Evolutionary conservation across 1,140 invertebrate species (phyloP), one percentile per base, ranked within the genome.

Genomic region (Nasonia giraulti): DNA sequence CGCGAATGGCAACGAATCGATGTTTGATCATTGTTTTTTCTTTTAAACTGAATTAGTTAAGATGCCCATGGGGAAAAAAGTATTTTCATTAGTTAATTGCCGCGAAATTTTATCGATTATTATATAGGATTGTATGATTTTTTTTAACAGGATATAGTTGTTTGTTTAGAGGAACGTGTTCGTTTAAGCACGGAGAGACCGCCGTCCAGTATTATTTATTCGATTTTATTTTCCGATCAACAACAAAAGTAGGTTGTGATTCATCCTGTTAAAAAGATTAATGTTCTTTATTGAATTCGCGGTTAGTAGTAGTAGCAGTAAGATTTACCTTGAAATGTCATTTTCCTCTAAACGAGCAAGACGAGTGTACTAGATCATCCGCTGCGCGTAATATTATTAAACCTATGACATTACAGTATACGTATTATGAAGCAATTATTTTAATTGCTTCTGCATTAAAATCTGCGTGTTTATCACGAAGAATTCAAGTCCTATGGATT

Each of bases 41-140:
- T 71, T 71, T 71, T 71, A 71, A 71, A 71, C 27, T 31, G 68
- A 71, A 71, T 33, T 33, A 71, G 68, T 71, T 71, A 71, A 71
- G 55, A 31, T 71, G 14, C 33, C 23, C 14, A 31, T 6, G 33
- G 23, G 68, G 31, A 2, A 12, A 31, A 71, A 33, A 27, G 23
- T 71, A 71, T 31, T 81, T 84, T 33, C 47, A 77, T 78, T 69
- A 81, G 17, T 83, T 74, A 78, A 31, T 40, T n/a, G n/a, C 6
- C 23, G 20, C n/a, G 37, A 17, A 81, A 31, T 85, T 83, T 78
- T 71, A 87, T 86, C 82, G 74, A 68, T 86, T 83, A 87, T 23
- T 47, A 82, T 86, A 85, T 86, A 83, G 68, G 12, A 84, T 87
- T 84, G 50, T 80, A 78, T 84, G 83, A 77, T 87, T 87, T 82